Evolutionary conservation across 2,797 vertebrate genomes (phyloP), one percentile per base, ranked within the genome.

Genomic region (Apodemus agrarius): DNA sequence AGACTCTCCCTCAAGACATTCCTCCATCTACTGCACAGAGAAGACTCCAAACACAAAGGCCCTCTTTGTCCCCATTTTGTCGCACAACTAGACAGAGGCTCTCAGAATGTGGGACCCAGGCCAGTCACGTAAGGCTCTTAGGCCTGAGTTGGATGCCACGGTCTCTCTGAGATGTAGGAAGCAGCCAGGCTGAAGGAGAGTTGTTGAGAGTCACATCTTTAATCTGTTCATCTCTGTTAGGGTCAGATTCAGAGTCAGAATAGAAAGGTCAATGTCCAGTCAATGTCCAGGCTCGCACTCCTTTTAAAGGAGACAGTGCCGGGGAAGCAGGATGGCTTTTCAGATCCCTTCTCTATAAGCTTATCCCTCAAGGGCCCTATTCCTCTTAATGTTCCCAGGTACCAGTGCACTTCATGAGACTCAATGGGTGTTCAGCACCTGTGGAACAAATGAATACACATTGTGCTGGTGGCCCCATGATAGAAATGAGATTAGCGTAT

Each of bases 221-320:
- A 52, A 80, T 65, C 43, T 74, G 24, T 49, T 93, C 57, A 12
- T 89, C 89, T 92, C 49, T 75, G 11, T 14, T 26, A 19, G 31
- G 61, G 24, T 79, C 49, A 59, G 9, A 21, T 21, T 43, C n/a
- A 90, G 67, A 6, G 61, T 37, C 24, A 24, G 69, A 63, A 21
- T 31, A 24, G 54, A 40, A 83, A 88, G 34, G 26, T n/a, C n/a
- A n/a, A n/a, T n/a, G n/a, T 87, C 52, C 61, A 92, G 82, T 90
- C 78, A 46, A 59, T 3, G 37, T 1, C 63, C 17, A 9, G 1
- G 34, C 57, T 81, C 90, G 86, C 12, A 11, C 63, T 49, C 46
- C 46, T 93, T 92, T 90, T 85, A 74, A 95, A 95, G 63, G 26
- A 81, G 90, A 80, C 29, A 8, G n/a, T 31, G 21, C 16, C 31